Percentiles rank a stretch among this genome's conserved stretches.
These are phyloP conservation scores for Chaetodon trifasciatus DNA, from an alignment of 2,797 vertebrate species.

Conservation along the genomic window DNA sequence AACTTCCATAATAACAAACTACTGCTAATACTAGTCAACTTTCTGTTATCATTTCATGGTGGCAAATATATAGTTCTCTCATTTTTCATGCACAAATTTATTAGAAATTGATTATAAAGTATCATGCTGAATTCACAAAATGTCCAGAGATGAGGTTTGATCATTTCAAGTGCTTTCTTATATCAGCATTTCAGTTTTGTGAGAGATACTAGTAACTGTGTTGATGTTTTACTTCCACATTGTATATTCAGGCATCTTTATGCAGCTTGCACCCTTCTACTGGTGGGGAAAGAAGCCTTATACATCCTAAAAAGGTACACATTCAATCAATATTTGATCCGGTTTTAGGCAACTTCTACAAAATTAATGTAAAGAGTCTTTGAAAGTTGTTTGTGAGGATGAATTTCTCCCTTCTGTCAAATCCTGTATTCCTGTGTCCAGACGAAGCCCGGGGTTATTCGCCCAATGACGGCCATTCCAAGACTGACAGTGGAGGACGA, in stretches of 20 bases:
- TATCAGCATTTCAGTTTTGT: background rate
- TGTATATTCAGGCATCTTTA: constrained; percentile 77
- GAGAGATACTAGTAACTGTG: background rate
- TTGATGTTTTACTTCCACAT: background rate
- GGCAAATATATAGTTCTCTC: background rate
- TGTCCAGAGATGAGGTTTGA: background rate
- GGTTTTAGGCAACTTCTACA: background rate
- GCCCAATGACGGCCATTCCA: constrained; percentile 85
- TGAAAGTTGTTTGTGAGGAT: background rate
- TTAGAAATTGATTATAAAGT: background rate
- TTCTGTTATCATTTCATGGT: background rate
- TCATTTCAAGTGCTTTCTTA: background rate
- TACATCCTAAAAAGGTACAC: constrained; percentile 61
- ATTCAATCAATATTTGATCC: constrained; percentile 10
- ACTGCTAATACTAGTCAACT: background rate
- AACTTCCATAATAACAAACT: background rate
- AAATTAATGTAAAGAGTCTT: background rate
- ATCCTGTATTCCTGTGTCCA: constrained; percentile 82
- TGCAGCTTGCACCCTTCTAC: constrained; percentile 61
- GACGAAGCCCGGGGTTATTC: constrained; percentile 94
- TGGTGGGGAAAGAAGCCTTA: constrained; percentile 54
- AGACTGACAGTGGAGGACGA: constrained; percentile 83
- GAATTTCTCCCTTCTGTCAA: constrained; percentile 6
- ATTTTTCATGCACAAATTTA: background rate
- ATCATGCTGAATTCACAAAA: background rate